Conservation (phyloP, 1,140 invertebrate species). For the Platyscapa corneri region DNA sequence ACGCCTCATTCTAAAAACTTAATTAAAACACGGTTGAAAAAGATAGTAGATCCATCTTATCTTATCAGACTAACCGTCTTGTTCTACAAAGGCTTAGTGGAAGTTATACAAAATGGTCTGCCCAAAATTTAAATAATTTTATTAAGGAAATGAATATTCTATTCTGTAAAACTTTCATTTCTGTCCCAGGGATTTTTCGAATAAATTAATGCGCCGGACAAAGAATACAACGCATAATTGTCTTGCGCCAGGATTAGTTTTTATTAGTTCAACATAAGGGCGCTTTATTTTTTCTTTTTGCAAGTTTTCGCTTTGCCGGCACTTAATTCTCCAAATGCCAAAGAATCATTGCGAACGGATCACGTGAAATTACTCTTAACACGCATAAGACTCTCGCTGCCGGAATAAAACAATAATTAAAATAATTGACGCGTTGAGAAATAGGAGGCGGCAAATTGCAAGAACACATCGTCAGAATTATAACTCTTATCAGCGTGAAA, state of each 20-base stretch:
- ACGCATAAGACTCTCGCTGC: not conserved
- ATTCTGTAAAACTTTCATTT: not conserved
- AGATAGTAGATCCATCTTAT: not conserved
- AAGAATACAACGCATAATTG: too few species aligned
- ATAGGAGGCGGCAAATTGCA: not conserved
- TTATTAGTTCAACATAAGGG: too few species aligned
- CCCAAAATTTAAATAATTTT: conserved; percentile 7
- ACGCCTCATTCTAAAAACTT: not conserved
- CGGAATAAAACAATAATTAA: not conserved
- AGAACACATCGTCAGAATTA: not conserved
- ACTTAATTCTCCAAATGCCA: too few species aligned
- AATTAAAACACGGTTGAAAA: conserved; percentile 5
- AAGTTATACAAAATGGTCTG: not conserved
- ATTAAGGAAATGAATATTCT: not conserved
- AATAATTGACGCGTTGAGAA: not conserved
- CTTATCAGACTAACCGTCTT: conserved; percentile 7
- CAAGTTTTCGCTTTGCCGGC: too few species aligned
- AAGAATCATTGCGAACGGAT: too few species aligned
- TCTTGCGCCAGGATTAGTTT: too few species aligned
- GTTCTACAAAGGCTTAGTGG: not conserved
- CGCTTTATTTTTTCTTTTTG: too few species aligned
- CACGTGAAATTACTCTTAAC: too few species aligned
- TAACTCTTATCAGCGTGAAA: not conserved
- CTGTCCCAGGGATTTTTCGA: not conserved
- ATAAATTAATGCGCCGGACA: not conserved